Evolutionary conservation across 2,888 invertebrate genomes (phyloP), one percentile per base, ranked within the genome.

Genomic region (Drosophila suboccidentalis): DNA sequence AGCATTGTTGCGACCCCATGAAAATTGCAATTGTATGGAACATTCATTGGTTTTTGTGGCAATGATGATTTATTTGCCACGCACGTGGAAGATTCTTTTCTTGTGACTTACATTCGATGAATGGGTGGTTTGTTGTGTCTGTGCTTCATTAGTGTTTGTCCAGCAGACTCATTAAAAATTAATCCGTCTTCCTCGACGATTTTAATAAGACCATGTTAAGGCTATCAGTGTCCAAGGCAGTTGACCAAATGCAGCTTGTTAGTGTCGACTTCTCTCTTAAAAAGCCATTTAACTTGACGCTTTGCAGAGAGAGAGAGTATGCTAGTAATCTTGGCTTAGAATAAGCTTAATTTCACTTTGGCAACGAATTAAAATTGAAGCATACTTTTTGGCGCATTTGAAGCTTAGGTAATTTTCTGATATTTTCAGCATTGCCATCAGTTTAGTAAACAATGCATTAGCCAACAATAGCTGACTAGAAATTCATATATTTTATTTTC

Each of bases 31-130:
- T 82, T 87, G 80, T 79, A 80, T 80, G 76, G 76, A 76, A 63
- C 53, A 17, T 41, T 68, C 65, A 64, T 60, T 57, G 47, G 11
- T 32, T 62, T 43, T 26, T 26, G 26, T 54, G 71, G 75, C 82
- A 82, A 87, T 87, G 84, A 87, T 87, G 84, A 85, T 87, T 85
- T 82, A 87, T 85, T 74, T 72, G 69, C 46, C 51, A 55, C 69
- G 74, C 82, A 85, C 84, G 84, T 85, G 84, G 49, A 75, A 68
- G 70, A 71, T 53, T 78, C 75, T n/a, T n/a, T n/a, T n/a, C n/a
- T n/a, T n/a, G n/a, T 32, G 36, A 19, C 22, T 11, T 22, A 13
- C 19, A 15, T 10, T 15, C 34, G 46, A 34, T 71, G 80, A 43
- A 34, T 71, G 80, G 85, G 77, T 76, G 85, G 70, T 78, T 71